Percentiles rank a stretch among this genome's conserved stretches.
These are phyloP conservation scores for Tetragonula carbonaria DNA, from an alignment of 2,888 invertebrate genomes.

Conservation along the genomic window DNA sequence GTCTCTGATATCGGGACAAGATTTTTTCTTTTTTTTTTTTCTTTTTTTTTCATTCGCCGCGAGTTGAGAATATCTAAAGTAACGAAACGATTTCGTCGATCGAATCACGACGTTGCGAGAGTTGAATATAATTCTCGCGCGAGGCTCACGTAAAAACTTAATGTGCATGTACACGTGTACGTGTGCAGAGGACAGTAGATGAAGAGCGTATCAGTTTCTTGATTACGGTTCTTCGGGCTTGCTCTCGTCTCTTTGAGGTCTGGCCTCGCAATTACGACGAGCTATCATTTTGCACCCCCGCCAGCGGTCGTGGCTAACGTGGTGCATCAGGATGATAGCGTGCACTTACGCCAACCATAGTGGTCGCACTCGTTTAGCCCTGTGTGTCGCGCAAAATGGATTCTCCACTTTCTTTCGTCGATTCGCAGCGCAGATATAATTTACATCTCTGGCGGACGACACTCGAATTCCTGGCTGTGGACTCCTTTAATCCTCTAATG, in stretches of 20 bases:
- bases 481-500: slow-evolving; percentile 17
- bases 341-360: slow-evolving; percentile 47
- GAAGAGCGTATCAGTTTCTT: slow-evolving; percentile 27
- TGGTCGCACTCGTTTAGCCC: slow-evolving; percentile 54
- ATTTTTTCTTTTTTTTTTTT: no score
- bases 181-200: neutral
- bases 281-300: slow-evolving; percentile 49
- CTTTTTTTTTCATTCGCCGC: no score
- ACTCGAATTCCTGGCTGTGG: neutral
- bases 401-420: slow-evolving; percentile 22
- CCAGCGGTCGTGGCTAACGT: slow-evolving; percentile 35
- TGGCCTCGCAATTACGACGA: slow-evolving; percentile 38
- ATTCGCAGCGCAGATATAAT: neutral
- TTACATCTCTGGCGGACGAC: neutral
- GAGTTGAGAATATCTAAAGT: no score
- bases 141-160: no score
- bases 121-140: no score
- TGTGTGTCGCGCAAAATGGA: slow-evolving; percentile 26
- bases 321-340: slow-evolving; percentile 50
- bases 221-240: slow-evolving; percentile 33
- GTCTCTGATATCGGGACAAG: no score
- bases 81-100: no score
- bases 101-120: no score
- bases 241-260: slow-evolving; percentile 50
- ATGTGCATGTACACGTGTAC: neutral